A percentile compares a stretch with the other conserved stretches of the same genome.
These are phyloP conservation scores for Piscicola geometra DNA, from an alignment of 2,888 invertebrate genomes.

Conservation along the genomic window DNA sequence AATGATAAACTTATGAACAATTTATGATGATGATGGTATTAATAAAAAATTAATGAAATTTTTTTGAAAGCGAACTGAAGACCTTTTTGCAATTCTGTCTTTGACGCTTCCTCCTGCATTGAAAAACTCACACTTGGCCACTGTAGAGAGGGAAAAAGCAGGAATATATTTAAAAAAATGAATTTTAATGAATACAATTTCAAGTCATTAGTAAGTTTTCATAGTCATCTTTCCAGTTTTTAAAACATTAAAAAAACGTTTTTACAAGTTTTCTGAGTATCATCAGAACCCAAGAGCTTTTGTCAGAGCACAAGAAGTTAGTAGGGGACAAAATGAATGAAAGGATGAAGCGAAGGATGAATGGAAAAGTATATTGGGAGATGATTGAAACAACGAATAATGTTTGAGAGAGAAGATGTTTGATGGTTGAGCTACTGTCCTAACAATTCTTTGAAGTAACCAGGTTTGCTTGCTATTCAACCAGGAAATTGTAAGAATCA, in stretches of 20 bases:
- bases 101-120: constrained; percentile 83
- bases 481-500: too few relatives aligned
- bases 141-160: constrained; percentile 59
- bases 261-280: background rate
- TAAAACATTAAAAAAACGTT: background rate
- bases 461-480: too few relatives aligned
- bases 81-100: constrained; percentile 64
- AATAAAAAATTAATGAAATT: too few relatives aligned
- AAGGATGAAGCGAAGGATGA: background rate
- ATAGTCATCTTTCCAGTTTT: background rate
- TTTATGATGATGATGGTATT: too few relatives aligned
- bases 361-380: too few relatives aligned
- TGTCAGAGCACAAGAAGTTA: background rate
- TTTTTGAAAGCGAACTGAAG: too few relatives aligned
- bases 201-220: too few relatives aligned
- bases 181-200: background rate
- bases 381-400: too few relatives aligned
- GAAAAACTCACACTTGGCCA: constrained; percentile 93
- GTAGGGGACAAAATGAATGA: background rate
- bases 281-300: too few relatives aligned
- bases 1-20: background rate
- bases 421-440: too few relatives aligned
- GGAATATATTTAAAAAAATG: background rate
- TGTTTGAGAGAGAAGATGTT: too few relatives aligned
- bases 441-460: too few relatives aligned